A percentile compares a stretch with the other conserved stretches of the same genome.
phyloP scores from a whole-genome alignment of 2,797 vertebrate genomes.

The Pseudochirops cupreus region DNA sequence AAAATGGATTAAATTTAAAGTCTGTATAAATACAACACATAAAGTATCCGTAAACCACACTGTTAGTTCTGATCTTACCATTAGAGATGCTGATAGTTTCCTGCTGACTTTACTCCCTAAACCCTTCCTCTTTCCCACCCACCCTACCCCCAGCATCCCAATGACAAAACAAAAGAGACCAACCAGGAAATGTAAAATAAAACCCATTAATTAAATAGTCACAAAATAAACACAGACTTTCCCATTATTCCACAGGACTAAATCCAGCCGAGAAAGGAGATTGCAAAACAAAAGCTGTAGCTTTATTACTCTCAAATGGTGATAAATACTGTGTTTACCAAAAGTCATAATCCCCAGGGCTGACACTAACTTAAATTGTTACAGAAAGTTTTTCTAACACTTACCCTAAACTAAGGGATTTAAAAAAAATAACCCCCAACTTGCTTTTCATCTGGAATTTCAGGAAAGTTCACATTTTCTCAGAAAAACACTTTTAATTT shows the following conservation, averaged over 20 bases:
- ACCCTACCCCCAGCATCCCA: not conserved
- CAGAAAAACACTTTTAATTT: constrained; percentile 40
- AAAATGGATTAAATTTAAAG: not conserved
- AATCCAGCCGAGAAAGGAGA: constrained; percentile 63
- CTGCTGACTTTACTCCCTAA: constrained; percentile 33
- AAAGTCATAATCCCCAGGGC: constrained; percentile 34
- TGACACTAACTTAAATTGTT: constrained; percentile 41
- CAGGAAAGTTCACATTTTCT: constrained; percentile 46
- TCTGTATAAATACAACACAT: not conserved
- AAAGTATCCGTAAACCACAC: constrained; percentile 19
- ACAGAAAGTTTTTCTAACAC: constrained; percentile 24
- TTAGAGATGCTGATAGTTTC: constrained; percentile 30
- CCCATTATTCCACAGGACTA: constrained; percentile 31
- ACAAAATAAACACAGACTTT: constrained; percentile 60
- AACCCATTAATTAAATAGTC: constrained; percentile 50
- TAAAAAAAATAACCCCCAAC: not conserved
- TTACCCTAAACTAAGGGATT: constrained; percentile 43
- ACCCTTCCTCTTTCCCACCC: not conserved
- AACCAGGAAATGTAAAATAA: constrained; percentile 49
- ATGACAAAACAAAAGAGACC: not conserved
- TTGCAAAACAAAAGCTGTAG: constrained; percentile 46
- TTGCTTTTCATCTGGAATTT: constrained; percentile 13
- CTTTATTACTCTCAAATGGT: constrained; percentile 32
- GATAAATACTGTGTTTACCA: constrained; percentile 49
- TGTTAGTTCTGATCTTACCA: constrained; percentile 48